Percentiles rank a stretch among this genome's conserved stretches.
Evolutionary conservation across 2,113 vertebrate species (phyloP).

Genomic region (Grus americana): DNA sequence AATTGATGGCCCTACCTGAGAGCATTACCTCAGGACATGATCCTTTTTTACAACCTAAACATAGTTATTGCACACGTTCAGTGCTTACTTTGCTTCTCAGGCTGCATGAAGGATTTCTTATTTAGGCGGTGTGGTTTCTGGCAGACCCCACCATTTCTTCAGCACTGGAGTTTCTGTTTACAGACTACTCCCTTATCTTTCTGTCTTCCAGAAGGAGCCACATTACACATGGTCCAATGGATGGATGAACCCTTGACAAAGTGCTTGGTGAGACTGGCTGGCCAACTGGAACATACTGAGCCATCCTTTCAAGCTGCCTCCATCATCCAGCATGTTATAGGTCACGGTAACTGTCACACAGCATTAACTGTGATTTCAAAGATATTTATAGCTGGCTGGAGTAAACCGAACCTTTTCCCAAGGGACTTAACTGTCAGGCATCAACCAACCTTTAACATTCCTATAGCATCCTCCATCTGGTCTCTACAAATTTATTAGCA

Average conservation of each 20-base stretch:
- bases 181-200: background rate
- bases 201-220: conserved; percentile 30
- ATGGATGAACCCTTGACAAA: conserved; percentile 54
- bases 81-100: background rate
- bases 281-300: conserved; percentile 46
- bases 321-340: conserved; percentile 41
- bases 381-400: background rate
- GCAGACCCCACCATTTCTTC: background rate
- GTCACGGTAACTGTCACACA: conserved; percentile 47
- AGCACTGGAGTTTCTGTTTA: background rate
- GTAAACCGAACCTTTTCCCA: background rate
- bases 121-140: background rate
- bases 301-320: conserved; percentile 66
- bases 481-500: background rate
- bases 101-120: background rate
- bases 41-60: background rate
- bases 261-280: conserved; percentile 61
- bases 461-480: background rate
- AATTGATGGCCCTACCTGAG: background rate
- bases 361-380: background rate
- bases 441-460: background rate
- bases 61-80: background rate
- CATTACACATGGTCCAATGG: background rate
- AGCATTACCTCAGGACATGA: background rate
- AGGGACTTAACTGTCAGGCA: background rate